Percentiles rank a stretch among this genome's conserved stretches.
phyloP scores from a whole-genome alignment of 2,888 invertebrate species.

The Therioaphis trifolii region DNA sequence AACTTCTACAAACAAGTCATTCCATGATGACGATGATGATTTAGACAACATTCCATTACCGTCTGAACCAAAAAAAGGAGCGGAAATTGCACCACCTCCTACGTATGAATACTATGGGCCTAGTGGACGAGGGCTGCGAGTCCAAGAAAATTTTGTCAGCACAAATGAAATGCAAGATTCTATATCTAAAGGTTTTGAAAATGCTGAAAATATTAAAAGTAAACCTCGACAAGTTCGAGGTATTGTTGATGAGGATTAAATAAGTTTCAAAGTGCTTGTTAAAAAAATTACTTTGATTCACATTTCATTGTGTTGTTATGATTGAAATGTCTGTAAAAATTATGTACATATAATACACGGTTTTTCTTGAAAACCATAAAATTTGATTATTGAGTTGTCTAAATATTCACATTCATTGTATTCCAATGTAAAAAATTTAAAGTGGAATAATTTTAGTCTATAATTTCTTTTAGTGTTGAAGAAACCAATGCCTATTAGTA shows the following conservation, averaged over 20 bases:
- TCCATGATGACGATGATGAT: neutral
- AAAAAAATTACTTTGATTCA: too few relatives aligned
- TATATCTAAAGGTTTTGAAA: constrained; percentile 37
- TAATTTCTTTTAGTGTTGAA: too few relatives aligned
- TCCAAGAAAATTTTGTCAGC: neutral
- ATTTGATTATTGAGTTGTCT: too few relatives aligned
- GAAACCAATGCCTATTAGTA: too few relatives aligned
- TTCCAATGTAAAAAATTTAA: too few relatives aligned
- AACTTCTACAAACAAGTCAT: neutral
- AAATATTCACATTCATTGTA: too few relatives aligned
- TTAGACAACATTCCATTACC: constrained; percentile 53
- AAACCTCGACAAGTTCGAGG: constrained; percentile 30
- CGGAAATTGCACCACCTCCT: constrained; percentile 64
- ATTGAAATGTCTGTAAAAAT: too few relatives aligned
- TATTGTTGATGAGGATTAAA: constrained; percentile 27
- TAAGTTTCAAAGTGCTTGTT: neutral
- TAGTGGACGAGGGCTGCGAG: constrained; percentile 1
- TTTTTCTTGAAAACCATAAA: too few relatives aligned
- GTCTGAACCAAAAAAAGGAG: constrained; percentile 38
- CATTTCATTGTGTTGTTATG: too few relatives aligned
- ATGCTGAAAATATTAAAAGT: neutral
- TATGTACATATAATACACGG: too few relatives aligned
- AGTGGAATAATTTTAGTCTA: too few relatives aligned
- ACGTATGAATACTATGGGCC: constrained; percentile 59
- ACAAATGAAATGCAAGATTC: constrained; percentile 48